Conservation (phyloP, 2,888 invertebrate species). For the Drosophila subquinaria region DNA sequence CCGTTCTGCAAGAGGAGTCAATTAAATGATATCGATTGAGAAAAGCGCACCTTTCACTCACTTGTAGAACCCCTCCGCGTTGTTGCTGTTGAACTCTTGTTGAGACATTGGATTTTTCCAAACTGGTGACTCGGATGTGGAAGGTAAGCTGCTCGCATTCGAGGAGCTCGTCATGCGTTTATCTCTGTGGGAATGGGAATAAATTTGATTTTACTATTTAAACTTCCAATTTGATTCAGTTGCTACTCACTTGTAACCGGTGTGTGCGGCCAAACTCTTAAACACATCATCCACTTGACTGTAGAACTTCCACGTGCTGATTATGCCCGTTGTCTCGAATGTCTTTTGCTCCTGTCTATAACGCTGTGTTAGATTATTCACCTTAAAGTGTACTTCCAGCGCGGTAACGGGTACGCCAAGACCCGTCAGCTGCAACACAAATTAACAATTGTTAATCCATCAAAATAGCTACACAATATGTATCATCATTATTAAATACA, state of each 20-base stretch:
- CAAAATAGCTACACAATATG: neutral
- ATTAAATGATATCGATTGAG: too few species aligned
- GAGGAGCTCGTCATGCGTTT: constrained; percentile 85
- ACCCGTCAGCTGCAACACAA: constrained; percentile 77
- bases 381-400: constrained; percentile 85
- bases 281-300: constrained; percentile 85
- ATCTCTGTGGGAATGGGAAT: constrained; percentile 68
- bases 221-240: neutral
- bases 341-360: constrained; percentile 85
- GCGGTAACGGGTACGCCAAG: constrained; percentile 85
- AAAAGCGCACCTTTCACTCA: too few species aligned
- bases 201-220: neutral
- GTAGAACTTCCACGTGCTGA: constrained; percentile 85
- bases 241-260: constrained; percentile 79
- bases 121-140: constrained; percentile 84
- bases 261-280: constrained; percentile 84
- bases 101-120: constrained; percentile 86
- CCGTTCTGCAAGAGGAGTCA: constrained; percentile 72
- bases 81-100: constrained; percentile 85
- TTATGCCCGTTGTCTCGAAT: constrained; percentile 84
- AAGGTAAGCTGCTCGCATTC: constrained; percentile 84
- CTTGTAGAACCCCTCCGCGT: constrained; percentile 85
- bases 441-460: neutral
- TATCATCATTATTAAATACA: neutral
- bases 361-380: constrained; percentile 84